These are phyloP conservation scores for Carposina sasakii DNA, from an alignment of 1,140 invertebrate species.

Conservation along the genomic window DNA sequence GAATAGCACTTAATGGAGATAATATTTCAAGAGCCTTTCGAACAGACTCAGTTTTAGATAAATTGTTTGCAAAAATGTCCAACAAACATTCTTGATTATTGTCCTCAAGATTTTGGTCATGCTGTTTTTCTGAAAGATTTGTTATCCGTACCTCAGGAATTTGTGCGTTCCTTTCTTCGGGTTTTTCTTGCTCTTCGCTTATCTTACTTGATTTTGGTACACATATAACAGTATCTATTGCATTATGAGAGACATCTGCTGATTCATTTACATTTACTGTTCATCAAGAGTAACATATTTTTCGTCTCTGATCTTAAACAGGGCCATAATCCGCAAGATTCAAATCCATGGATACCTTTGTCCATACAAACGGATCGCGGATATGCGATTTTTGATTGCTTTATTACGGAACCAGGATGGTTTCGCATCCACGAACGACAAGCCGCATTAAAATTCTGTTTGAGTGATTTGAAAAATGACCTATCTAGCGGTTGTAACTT, in stretches of 20 bases:
- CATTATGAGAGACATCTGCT: background rate
- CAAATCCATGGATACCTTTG: slow-evolving; percentile 39
- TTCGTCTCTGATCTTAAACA: slow-evolving; percentile 14
- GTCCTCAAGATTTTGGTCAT: background rate
- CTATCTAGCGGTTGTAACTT: slow-evolving; percentile 53
- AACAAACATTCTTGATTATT: background rate
- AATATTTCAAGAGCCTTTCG: background rate
- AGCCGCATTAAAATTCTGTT: slow-evolving; percentile 33
- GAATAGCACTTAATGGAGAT: background rate
- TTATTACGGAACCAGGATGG: slow-evolving; percentile 28
- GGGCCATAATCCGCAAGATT: slow-evolving; percentile 36
- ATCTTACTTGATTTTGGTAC: background rate
- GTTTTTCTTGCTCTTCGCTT: background rate
- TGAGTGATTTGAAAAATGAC: slow-evolving; percentile 45
- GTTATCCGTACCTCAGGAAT: background rate
- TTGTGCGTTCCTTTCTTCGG: background rate
- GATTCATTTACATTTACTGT: background rate
- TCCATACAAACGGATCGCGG: slow-evolving; percentile 37
- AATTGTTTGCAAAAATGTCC: background rate
- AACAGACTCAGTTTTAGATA: background rate
- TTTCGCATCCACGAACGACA: slow-evolving; percentile 24
- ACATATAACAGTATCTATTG: background rate
- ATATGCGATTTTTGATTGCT: slow-evolving; percentile 29
- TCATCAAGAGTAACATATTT: slow-evolving; percentile 3
- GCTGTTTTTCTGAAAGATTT: background rate